Evolutionary conservation across 2,888 invertebrate species (phyloP), one percentile per base, ranked within the genome.

Genomic region (Leptinotarsa tumamoca): DNA sequence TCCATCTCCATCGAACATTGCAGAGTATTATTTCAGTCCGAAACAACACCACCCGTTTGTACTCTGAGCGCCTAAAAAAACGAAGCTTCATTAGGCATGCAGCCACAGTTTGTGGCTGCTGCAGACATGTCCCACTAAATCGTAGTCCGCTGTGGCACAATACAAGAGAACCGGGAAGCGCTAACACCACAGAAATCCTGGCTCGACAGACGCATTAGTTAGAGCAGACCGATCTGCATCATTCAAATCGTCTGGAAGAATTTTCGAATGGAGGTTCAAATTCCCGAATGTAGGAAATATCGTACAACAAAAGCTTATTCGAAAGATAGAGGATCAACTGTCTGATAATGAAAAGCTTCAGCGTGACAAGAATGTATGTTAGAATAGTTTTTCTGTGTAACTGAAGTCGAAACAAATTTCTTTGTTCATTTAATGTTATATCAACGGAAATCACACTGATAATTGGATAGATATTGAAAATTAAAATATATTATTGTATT

Each of bases 151-250:
- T 67, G 67, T 54, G 68, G 67, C 54, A 67, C 67, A 67, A 56
- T 52, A 68, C 71, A 68, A 68, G 58, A 69, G 72, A 69, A 23
- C 17, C 72, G 71, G 72, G 63, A 66, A 72, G 72, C 72, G 50
- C 75, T 68, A 67, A 72, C 52, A 58, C 69, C 69, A 67, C 75
- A 68, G 74, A 69, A 75, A 75, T 69, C 69, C 75, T 69, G 71
- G 33, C 68, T 68, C 51, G 58, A 67, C 63, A 67, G 71, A 69
- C 49, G 72, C 75, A 72, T 75, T 72, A 72, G 72, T 71, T 75
- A 68, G 43, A 21, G 69, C 63, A 63, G n/a, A n/a, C 27, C 56
- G 69, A 71, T 54, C 68, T 61, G 56, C 67, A 68, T 72, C 68
- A 58, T 71, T 71, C 63, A 69, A 75, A 75, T 72, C 69, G 69